phyloP scores from a whole-genome alignment of 2,113 vertebrate genomes.

The Thryonomys swinderianus region DNA sequence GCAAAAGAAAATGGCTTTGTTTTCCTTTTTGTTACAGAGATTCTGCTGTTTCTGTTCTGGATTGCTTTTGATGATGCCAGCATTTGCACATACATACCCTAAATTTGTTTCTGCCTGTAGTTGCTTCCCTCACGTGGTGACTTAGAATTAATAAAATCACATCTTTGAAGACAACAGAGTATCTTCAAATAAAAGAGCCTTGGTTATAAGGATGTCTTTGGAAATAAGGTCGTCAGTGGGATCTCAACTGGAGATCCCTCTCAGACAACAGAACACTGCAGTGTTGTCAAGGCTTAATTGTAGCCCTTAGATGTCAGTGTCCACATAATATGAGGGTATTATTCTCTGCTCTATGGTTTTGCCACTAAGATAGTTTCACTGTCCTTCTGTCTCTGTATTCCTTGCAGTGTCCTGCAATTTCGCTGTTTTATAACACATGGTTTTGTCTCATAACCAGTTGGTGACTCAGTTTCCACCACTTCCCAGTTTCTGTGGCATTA shows the following conservation, averaged over 20 bases:
- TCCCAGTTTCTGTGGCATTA: neutral
- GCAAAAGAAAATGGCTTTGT: slow-evolving; percentile 6
- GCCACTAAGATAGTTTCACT: neutral
- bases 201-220: neutral
- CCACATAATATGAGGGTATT: neutral
- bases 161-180: neutral
- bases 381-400: neutral
- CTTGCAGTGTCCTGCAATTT: neutral
- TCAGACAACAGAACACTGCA: no score
- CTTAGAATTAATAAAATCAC: slow-evolving; percentile 7
- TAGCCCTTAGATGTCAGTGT: neutral
- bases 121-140: neutral
- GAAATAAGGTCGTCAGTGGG: neutral
- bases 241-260: neutral
- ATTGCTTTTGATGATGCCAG: neutral
- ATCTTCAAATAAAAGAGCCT: neutral
- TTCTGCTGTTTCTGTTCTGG: neutral
- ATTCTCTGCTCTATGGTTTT: neutral
- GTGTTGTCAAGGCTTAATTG: neutral
- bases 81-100: neutral
- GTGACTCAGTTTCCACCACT: neutral
- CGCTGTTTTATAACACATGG: neutral
- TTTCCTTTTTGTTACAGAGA: neutral
- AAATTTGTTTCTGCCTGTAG: neutral
- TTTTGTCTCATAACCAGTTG: neutral